Percentiles rank a stretch among this genome's conserved stretches.
Evolutionary conservation across 2,888 invertebrate species (phyloP).

Genomic region (Metalampra italica): DNA sequence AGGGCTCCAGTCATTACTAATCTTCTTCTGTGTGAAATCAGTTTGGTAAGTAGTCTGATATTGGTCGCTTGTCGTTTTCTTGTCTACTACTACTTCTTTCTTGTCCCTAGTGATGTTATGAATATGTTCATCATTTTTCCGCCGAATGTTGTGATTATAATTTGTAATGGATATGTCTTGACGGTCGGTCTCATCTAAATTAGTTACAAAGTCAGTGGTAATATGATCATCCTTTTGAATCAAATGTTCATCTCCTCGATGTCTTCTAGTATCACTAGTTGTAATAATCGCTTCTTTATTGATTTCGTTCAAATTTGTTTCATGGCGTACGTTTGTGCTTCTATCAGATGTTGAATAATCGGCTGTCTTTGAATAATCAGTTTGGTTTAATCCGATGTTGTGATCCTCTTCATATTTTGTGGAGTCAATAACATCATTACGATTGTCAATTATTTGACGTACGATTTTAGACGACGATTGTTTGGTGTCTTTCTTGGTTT

Average conservation of each 20-base stretch:
- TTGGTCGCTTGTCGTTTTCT: constrained; percentile 53
- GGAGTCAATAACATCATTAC: neutral
- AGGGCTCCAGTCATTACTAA: constrained; percentile 83
- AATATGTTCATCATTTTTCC: constrained; percentile 34
- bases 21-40: constrained; percentile 76
- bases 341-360: constrained; percentile 8
- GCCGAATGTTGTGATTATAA: constrained; percentile 21
- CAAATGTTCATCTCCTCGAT: constrained; percentile 12
- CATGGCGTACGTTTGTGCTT: constrained; percentile 1
- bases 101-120: constrained; percentile 36
- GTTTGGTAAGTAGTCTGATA: constrained; percentile 81
- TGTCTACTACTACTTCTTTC: constrained; percentile 45
- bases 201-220: constrained; percentile 23
- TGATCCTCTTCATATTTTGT: constrained; percentile 2
- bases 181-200: constrained; percentile 27
- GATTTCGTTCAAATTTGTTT: neutral
- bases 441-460: constrained; percentile 9
- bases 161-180: constrained; percentile 23
- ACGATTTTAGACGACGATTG: constrained; percentile 6
- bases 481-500: constrained; percentile 10
- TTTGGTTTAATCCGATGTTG: constrained; percentile 17
- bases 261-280: constrained; percentile 17
- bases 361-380: constrained; percentile 11
- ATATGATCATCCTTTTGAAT: constrained; percentile 20
- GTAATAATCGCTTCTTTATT: neutral